Conservation (phyloP, 92 coral and sea anemone species). For the Porites cylindrica region DNA sequence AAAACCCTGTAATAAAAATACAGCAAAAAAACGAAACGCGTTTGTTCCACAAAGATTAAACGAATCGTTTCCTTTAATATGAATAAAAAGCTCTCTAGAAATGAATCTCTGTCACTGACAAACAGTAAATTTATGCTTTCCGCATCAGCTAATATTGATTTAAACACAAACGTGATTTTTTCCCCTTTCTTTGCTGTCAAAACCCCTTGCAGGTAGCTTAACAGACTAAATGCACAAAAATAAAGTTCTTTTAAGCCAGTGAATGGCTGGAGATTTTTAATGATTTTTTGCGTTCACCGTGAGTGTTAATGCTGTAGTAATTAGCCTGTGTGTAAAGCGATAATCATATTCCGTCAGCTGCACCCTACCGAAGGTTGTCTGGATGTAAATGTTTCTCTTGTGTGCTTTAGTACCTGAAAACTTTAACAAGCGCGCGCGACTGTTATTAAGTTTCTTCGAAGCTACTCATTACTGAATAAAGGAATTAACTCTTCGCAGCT, state of each 20-base stretch:
- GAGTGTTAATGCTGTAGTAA: slow-evolving; percentile 23
- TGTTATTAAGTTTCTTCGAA: neutral
- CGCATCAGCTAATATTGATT: neutral
- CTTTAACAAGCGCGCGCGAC: neutral
- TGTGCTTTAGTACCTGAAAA: neutral
- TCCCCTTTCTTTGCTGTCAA: neutral
- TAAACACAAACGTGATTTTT: neutral
- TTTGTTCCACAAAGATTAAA: neutral
- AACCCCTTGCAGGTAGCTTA: neutral
- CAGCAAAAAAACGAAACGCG: neutral
- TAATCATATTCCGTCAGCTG: slow-evolving; percentile 20
- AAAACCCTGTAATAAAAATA: neutral
- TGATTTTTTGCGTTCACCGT: neutral
- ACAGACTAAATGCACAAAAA: neutral
- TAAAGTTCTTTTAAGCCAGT: neutral
- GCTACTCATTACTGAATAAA: neutral
- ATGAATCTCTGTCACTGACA: neutral
- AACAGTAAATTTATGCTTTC: neutral
- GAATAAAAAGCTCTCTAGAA: neutral
- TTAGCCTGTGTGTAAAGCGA: slow-evolving; percentile 16
- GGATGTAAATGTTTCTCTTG: neutral
- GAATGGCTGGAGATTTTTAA: neutral
- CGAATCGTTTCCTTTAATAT: neutral
- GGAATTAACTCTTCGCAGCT: neutral
- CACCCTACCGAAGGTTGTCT: neutral